Percentiles rank a stretch among this genome's conserved stretches.
These are phyloP conservation scores for Cryptoblepharus egeriae DNA, from an alignment of 2,797 vertebrate genomes.

Conservation along the genomic window DNA sequence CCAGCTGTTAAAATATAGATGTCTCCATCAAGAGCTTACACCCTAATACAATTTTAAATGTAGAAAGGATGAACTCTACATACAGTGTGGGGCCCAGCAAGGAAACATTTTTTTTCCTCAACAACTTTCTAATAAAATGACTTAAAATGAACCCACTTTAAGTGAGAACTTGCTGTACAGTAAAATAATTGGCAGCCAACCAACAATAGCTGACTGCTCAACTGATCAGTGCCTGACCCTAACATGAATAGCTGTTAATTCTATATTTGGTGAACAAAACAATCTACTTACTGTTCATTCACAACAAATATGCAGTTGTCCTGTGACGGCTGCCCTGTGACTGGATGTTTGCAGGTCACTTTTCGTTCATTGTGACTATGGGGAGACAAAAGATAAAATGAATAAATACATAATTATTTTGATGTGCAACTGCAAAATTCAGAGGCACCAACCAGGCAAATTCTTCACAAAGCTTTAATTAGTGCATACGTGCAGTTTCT, in stretches of 20 bases:
- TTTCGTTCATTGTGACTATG: constrained; percentile 95
- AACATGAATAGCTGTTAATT: not conserved
- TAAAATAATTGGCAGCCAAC: no score
- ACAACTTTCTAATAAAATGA: no score
- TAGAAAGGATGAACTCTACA: no score
- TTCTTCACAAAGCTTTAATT: constrained; percentile 14
- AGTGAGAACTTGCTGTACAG: not conserved
- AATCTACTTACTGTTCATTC: constrained; percentile 94
- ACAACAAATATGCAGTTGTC: constrained; percentile 99
- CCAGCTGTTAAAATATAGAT: not conserved
- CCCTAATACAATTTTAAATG: no score
- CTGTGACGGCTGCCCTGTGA: constrained; percentile 91
- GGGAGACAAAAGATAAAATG: constrained; percentile 48
- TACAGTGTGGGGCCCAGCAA: no score
- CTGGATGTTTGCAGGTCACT: constrained; percentile 96
- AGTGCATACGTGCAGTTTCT: not conserved
- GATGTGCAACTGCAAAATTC: constrained; percentile 4
- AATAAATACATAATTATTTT: constrained; percentile 16
- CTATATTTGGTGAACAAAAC: not conserved
- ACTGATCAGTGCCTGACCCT: not conserved
- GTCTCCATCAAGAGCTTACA: not conserved
- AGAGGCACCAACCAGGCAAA: not conserved
- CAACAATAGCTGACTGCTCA: not conserved
- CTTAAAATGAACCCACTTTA: no score
- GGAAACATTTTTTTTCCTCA: no score